phyloP scores from a whole-genome alignment of 2,888 invertebrate genomes.

The Aromia moschata region DNA sequence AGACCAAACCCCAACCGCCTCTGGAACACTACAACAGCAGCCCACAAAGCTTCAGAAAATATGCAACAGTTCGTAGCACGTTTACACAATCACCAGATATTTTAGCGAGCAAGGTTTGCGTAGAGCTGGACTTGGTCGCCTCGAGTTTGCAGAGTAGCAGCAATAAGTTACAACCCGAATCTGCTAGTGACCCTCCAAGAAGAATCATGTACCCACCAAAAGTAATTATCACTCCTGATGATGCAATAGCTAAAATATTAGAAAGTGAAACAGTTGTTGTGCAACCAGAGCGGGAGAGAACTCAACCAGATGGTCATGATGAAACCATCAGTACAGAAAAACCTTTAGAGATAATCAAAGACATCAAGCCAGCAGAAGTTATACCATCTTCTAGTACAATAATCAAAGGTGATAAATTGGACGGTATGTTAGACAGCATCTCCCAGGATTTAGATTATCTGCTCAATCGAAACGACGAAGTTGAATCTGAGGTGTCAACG shows the following conservation, averaged over 20 bases:
- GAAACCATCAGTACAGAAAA: slow-evolving; percentile 40
- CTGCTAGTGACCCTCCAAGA: slow-evolving; percentile 35
- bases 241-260: slow-evolving; percentile 43
- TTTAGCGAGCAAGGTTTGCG: slow-evolving; percentile 66
- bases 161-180: slow-evolving; percentile 29
- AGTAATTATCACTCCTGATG: slow-evolving; percentile 49
- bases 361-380: slow-evolving; percentile 41
- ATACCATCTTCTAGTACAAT: slow-evolving; percentile 58
- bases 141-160: slow-evolving; percentile 49
- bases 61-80: slow-evolving; percentile 24
- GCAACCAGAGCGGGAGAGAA: slow-evolving; percentile 44
- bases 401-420: slow-evolving; percentile 56
- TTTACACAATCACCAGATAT: slow-evolving; percentile 59
- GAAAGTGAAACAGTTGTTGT: slow-evolving; percentile 35
- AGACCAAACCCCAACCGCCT: slow-evolving; percentile 37
- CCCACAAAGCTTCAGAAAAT: slow-evolving; percentile 55
- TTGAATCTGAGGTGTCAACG: slow-evolving; percentile 32
- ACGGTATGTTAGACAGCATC: slow-evolving; percentile 81
- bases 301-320: slow-evolving; percentile 58
- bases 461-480: slow-evolving; percentile 68
- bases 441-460: slow-evolving; percentile 84
- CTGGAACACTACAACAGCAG: slow-evolving; percentile 65
- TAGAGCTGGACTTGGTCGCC: slow-evolving; percentile 66
- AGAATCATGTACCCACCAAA: slow-evolving; percentile 42
- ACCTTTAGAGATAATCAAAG: slow-evolving; percentile 36